Conservation (phyloP, 1,140 invertebrate genomes). For the Drosophila malerkotliana region DNA sequence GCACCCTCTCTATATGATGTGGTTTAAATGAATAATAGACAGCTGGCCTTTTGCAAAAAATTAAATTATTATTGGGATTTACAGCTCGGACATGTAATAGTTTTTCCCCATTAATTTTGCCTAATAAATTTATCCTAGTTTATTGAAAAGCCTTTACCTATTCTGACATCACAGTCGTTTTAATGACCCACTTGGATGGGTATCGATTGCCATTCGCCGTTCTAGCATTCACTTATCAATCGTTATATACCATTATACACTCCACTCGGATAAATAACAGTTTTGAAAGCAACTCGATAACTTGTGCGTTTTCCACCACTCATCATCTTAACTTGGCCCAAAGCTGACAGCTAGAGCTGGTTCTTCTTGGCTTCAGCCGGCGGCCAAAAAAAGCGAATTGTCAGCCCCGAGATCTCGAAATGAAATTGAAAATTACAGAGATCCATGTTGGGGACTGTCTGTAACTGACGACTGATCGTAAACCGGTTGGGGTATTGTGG, state of each 20-base stretch:
- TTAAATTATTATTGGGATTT: slow-evolving; percentile 17
- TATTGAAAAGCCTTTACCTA: background rate
- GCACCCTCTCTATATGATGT: slow-evolving; percentile 17
- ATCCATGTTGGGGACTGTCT: slow-evolving; percentile 1
- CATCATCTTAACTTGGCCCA: slow-evolving; percentile 21
- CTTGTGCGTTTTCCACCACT: slow-evolving; percentile 35
- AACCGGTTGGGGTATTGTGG: slow-evolving; percentile 55
- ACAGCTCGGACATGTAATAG: slow-evolving; percentile 17
- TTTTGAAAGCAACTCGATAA: slow-evolving; percentile 50
- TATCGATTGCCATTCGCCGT: slow-evolving; percentile 29
- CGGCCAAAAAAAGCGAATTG: slow-evolving; percentile 10
- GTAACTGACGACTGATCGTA: slow-evolving; percentile 32
- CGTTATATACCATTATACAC: slow-evolving; percentile 37
- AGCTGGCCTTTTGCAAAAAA: slow-evolving; percentile 29
- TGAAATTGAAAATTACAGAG: slow-evolving; percentile 74
- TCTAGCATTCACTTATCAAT: slow-evolving; percentile 48
- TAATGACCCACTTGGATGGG: slow-evolving; percentile 35
- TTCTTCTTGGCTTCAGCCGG: slow-evolving; percentile 19
- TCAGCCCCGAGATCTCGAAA: slow-evolving; percentile 37
- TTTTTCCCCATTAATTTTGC: background rate
- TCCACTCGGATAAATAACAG: slow-evolving; percentile 30
- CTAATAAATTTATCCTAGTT: slow-evolving; percentile 1
- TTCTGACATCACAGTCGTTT: slow-evolving; percentile 15
- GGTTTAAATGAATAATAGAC: slow-evolving; percentile 12
- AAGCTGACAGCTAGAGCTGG: slow-evolving; percentile 7